Base-by-base conservation (phyloP, 2,113 vertebrate genomes). In the Scalopus aquaticus region DNA sequence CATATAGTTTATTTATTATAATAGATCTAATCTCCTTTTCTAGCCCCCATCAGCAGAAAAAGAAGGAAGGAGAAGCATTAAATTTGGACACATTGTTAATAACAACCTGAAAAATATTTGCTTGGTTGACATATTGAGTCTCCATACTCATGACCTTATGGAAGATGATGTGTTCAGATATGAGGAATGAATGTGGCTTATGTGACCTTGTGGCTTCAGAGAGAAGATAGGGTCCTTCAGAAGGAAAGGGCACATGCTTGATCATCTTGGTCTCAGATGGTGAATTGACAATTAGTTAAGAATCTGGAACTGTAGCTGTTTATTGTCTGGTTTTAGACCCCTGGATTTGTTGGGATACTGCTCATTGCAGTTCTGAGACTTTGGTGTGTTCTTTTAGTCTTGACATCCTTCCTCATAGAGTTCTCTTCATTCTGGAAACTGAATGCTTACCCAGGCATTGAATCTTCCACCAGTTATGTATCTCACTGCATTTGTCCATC, bases 191-290 rank as follows among this genome's bases (percentile, higher is more conserved):
- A 74, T 74, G 9, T 85, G 37, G 22, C 9, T 73, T 67, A 5
- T 39, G 3, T 37, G 4, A 35, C 30, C 26, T 83, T 80, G 6
- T 32, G 37, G 4, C n/a, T 32, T 42, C n/a, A 30, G 1, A 67
- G 9, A 86, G 26, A 74, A 74, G 5, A n/a, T 0, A 77, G 22
- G 1, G 8, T n/a, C 76, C 22, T 51, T 73, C 22, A 54, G n/a
- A n/a, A n/a, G 24, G 9, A 32, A 22, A 6, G 4, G 1, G 0
- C n/a, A 30, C 39, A 5, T 39, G 81, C 35, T 60, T 28, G 8
- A 22, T 54, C 35, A 60, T 70, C 32, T 46, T 72, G 35, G 30
- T 56, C 16, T 86, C 32, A 30, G 19, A 17, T 69, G 6, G n/a
- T 32, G 7, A 77, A 32, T 16, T 39, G 24, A 26, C 26, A 58